Conservation (phyloP, 1,140 invertebrate species). For the Littorina saxatilis region DNA sequence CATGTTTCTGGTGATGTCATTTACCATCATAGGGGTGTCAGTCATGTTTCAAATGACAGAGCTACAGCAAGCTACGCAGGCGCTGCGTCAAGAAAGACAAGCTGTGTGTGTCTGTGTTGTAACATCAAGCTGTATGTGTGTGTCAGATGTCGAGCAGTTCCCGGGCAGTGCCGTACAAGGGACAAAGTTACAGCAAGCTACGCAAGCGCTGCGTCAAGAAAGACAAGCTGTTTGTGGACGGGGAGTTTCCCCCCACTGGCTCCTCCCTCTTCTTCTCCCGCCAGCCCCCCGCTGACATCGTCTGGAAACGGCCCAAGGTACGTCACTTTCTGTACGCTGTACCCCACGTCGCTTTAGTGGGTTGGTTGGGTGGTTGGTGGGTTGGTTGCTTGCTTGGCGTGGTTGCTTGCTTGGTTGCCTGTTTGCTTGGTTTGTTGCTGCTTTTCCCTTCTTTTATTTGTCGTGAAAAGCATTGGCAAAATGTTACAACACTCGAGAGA, state of each 20-base stretch:
- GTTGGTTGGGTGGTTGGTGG: no score
- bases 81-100: conserved; percentile 67
- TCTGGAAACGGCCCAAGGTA: conserved; percentile 77
- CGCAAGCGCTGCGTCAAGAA: conserved; percentile 67
- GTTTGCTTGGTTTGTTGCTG: no score
- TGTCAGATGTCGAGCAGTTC: conserved; percentile 31
- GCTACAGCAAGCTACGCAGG: conserved; percentile 69
- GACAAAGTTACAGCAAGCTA: conserved; percentile 72
- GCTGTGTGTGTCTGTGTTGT: conserved; percentile 77
- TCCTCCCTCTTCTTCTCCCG: conserved; percentile 74
- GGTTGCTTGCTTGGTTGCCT: no score
- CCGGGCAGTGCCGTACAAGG: conserved; percentile 66
- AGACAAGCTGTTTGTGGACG: conserved; percentile 76
- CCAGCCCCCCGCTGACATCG: conserved; percentile 69
- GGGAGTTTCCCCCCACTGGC: conserved; percentile 77
- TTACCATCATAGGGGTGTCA: no score
- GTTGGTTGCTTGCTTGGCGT: no score
- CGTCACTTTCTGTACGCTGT: no score
- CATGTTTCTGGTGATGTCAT: no score
- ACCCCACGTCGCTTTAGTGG: no score
- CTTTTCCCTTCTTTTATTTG: no score
- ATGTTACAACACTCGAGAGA: no score
- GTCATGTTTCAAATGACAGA: conserved; percentile 75
- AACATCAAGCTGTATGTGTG: no score
- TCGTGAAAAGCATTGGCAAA: no score